These are phyloP conservation scores for Petaurus breviceps DNA, from an alignment of 2,113 vertebrate species.

Conservation along the genomic window DNA sequence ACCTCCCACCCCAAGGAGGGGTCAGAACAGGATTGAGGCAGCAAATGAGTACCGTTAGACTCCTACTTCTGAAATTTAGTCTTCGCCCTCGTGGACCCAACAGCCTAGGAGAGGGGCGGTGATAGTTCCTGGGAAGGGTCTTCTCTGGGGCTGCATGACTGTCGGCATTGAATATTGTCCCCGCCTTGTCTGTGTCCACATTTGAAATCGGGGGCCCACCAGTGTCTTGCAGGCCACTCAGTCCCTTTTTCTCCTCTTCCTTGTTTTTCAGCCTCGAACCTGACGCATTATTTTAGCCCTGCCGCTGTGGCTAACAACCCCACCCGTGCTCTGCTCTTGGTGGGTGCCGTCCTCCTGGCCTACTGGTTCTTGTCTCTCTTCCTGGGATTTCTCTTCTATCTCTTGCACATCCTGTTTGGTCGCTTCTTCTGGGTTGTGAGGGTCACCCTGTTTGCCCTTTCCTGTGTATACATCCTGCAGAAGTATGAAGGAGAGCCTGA, in stretches of 20 bases:
- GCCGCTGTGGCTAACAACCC: constrained; percentile 88
- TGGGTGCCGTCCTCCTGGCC: constrained; percentile 89
- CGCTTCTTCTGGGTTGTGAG: constrained; percentile 95
- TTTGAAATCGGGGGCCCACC: not conserved
- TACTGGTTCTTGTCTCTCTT: constrained; percentile 94
- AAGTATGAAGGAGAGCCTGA: constrained; percentile 96
- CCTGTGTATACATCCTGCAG: constrained; percentile 97
- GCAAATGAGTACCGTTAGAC: not conserved
- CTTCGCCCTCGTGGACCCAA: too few relatives aligned
- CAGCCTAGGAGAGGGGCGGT: not conserved
- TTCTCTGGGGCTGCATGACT: not conserved
- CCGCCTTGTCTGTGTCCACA: not conserved
- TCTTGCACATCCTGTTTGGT: constrained; percentile 92
- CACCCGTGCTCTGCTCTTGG: constrained; percentile 89
- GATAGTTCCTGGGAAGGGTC: not conserved
- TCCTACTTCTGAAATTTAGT: not conserved
- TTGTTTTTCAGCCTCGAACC: constrained; percentile 89
- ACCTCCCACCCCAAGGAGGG: not conserved
- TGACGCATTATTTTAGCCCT: constrained; percentile 94
- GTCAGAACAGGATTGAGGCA: not conserved
- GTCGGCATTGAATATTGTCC: not conserved
- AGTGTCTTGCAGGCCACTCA: not conserved
- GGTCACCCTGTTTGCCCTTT: constrained; percentile 91
- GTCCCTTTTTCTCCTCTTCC: constrained; percentile 43
- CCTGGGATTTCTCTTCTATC: constrained; percentile 92